Evolutionary conservation across 2,797 vertebrate genomes (phyloP).

Genomic region (Hoplostethus atlanticus): DNA sequence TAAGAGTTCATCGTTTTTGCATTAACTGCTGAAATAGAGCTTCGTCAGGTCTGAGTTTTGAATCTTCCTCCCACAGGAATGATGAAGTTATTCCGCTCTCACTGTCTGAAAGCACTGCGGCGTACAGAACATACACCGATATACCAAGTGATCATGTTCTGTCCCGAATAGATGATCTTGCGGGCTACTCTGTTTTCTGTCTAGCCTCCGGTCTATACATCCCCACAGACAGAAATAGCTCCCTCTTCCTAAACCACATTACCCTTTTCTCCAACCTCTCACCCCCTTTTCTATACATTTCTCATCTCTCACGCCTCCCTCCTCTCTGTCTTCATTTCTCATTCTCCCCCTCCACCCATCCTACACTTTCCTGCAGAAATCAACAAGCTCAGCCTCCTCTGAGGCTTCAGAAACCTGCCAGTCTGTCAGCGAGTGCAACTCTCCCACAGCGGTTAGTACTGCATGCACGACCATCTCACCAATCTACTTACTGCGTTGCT

Average conservation of each 20-base stretch:
- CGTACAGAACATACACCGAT: conserved; percentile 39
- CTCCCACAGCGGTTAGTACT: conserved; percentile 95
- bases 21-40: conserved; percentile 40
- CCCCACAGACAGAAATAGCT: conserved; percentile 36
- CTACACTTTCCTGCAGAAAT: conserved; percentile 88
- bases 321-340: conserved; percentile 42
- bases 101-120: conserved; percentile 43
- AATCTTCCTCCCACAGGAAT: conserved; percentile 53
- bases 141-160: conserved; percentile 61
- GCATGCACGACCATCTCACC: conserved; percentile 50
- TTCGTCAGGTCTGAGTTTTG: conserved; percentile 55
- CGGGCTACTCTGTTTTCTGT: conserved; percentile 59
- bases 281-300: conserved; percentile 35
- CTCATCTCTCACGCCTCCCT: conserved; percentile 38
- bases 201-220: conserved; percentile 40
- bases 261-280: conserved; percentile 45
- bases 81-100: conserved; percentile 56
- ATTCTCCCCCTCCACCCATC: conserved; percentile 40
- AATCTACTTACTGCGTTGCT: conserved; percentile 22
- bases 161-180: conserved; percentile 68
- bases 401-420: conserved; percentile 98
- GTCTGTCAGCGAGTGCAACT: conserved; percentile 98
- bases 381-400: conserved; percentile 97
- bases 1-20: conserved; percentile 17
- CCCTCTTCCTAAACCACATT: conserved; percentile 57